Percentiles rank a stretch among this genome's conserved stretches.
These are phyloP conservation scores for Patiria miniata DNA, from an alignment of 35 echinoderm and acorn worm genomes.

Conservation along the genomic window DNA sequence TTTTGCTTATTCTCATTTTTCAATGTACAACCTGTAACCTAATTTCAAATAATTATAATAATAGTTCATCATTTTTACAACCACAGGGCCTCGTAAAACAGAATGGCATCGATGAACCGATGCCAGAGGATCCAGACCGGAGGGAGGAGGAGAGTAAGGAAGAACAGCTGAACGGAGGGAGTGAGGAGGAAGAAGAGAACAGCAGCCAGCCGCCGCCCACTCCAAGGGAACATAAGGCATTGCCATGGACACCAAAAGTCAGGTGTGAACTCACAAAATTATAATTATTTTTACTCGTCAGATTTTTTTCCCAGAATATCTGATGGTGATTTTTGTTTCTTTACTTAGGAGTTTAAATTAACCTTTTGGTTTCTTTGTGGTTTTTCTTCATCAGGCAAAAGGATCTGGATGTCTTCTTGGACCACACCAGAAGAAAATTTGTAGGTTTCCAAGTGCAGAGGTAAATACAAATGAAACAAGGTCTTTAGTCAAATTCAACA, in stretches of 20 bases:
- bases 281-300: no score
- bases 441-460: slow-evolving; percentile 93
- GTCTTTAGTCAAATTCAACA: no score
- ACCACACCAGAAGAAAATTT: slow-evolving; percentile 98
- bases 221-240: slow-evolving; percentile 81
- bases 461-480: slow-evolving; percentile 40
- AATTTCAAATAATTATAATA: no score
- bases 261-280: slow-evolving; percentile 46
- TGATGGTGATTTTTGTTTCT: no score
- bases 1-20: no score
- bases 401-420: slow-evolving; percentile 91
- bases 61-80: background rate
- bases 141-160: slow-evolving; percentile 67
- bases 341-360: no score
- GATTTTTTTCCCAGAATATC: no score
- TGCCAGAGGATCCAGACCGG: slow-evolving; percentile 78
- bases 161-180: slow-evolving; percentile 65
- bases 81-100: slow-evolving; percentile 89
- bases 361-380: background rate
- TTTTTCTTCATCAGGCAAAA: slow-evolving; percentile 78
- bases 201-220: slow-evolving; percentile 61
- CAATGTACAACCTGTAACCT: no score
- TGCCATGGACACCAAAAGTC: slow-evolving; percentile 98
- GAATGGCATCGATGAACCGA: slow-evolving; percentile 95
- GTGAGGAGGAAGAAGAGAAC: slow-evolving; percentile 90